Percentiles rank a stretch among this genome's conserved stretches.
Conservation (phyloP, 2,113 vertebrate species). For the Egretta garzetta region DNA sequence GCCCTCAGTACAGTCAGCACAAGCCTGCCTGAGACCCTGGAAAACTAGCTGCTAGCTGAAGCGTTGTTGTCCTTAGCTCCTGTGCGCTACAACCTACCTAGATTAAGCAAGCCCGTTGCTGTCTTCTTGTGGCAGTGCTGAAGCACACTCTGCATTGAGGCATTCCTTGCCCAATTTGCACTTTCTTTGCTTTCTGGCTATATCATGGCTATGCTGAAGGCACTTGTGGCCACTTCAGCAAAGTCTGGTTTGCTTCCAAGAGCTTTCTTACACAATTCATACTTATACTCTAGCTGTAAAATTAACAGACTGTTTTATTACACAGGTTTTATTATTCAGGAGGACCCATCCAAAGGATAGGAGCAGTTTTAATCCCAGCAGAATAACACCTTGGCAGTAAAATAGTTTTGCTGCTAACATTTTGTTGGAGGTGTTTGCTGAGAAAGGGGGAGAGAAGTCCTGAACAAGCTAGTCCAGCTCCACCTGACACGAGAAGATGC, state of each 20-base stretch:
- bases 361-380: background rate
- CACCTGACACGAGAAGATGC: background rate
- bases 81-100: background rate
- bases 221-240: background rate
- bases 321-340: background rate
- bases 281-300: background rate
- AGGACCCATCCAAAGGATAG: background rate
- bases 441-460: background rate
- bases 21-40: background rate
- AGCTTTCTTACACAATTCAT: background rate
- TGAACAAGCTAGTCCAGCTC: background rate
- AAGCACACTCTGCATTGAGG: background rate
- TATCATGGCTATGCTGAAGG: background rate
- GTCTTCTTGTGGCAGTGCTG: background rate
- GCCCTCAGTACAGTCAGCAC: background rate
- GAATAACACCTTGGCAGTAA: background rate
- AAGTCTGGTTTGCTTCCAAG: constrained; percentile 16
- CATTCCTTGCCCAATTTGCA: background rate
- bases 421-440: background rate
- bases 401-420: background rate
- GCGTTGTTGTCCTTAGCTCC: background rate
- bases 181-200: background rate
- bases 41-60: background rate
- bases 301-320: constrained; percentile 44
- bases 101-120: background rate